Evolutionary conservation across 2,113 vertebrate genomes (phyloP), one percentile per base, ranked within the genome.

Genomic region (Pomatostomus ruficeps): DNA sequence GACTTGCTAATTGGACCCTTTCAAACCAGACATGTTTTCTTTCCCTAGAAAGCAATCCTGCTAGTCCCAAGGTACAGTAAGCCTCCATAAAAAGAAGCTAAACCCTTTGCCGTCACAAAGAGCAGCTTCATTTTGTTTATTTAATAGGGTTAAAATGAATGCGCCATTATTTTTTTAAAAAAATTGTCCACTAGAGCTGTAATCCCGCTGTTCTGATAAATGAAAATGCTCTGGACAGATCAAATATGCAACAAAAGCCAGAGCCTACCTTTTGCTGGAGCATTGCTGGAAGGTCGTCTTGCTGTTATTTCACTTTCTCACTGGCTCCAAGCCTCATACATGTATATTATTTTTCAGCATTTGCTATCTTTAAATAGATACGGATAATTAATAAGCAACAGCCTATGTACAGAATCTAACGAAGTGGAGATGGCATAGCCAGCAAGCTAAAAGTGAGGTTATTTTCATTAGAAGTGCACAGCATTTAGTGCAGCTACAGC

Each of bases 141-240:
- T 72, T 91, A 77, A 81, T 75, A 85, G 28, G 46, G 51, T 88
- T 91, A 88, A 84, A 68, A 71, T 71, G 62, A 91, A 88, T 46
- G 52, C 35, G 46, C 63, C 38, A 55, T 76, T 82, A 58, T 92
- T 89, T 48, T 4, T n/a, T 42, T 11, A n/a, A 6, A 51, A 62
- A 90, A 76, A 52, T 20, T 65, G 73, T 54, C 48, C 26, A 51
- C 65, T 75, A 43, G 38, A 62, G 38, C 46, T 88, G 55, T 77
- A 61, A 94, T 89, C n/a, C 79, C 70, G 77, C 76, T 91, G 85
- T 88, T 89, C 68, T 67, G 23, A 91, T 83, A 83, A 59, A 75
- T 23, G 57, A 51, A 74, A 92, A 95, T 43, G 24, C 52, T 85
- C 48, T 59, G 52, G 51, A 59, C 31, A 15, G 43, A 76, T 65